Conservation (phyloP, 2,888 invertebrate genomes). For the Euzetes globulus region DNA sequence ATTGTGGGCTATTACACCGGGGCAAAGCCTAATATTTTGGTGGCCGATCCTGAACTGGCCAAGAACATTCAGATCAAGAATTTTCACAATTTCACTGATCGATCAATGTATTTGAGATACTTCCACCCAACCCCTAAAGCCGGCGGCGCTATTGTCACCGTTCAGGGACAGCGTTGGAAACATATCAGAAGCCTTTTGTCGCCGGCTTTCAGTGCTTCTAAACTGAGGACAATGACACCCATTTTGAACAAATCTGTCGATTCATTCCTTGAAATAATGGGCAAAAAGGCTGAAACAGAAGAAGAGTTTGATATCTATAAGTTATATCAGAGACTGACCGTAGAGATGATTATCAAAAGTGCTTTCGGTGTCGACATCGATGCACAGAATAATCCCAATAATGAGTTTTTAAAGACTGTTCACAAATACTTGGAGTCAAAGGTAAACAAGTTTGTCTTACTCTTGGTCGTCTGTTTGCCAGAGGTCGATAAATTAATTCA, state of each 20-base stretch:
- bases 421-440: constrained; percentile 31
- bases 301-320: constrained; percentile 48
- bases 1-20: constrained; percentile 38
- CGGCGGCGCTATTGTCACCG: constrained; percentile 40
- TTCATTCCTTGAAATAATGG: constrained; percentile 46
- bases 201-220: constrained; percentile 51
- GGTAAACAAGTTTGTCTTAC: background rate
- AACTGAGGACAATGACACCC: constrained; percentile 49
- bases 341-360: constrained; percentile 51
- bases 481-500: constrained; percentile 25
- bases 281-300: constrained; percentile 30
- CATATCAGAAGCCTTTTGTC: constrained; percentile 50
- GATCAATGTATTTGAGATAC: constrained; percentile 10
- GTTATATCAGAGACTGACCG: constrained; percentile 50
- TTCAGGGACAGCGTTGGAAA: constrained; percentile 52
- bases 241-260: constrained; percentile 48
- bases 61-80: constrained; percentile 40
- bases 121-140: constrained; percentile 29
- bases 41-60: constrained; percentile 36
- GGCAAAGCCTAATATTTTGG: constrained; percentile 35
- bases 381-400: constrained; percentile 47
- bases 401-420: constrained; percentile 45
- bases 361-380: constrained; percentile 50
- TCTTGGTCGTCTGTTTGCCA: constrained; percentile 35
- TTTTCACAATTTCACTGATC: constrained; percentile 37